Evolutionary conservation across 2,113 vertebrate species (phyloP), one percentile per base, ranked within the genome.

Genomic region (Rallus limicola): DNA sequence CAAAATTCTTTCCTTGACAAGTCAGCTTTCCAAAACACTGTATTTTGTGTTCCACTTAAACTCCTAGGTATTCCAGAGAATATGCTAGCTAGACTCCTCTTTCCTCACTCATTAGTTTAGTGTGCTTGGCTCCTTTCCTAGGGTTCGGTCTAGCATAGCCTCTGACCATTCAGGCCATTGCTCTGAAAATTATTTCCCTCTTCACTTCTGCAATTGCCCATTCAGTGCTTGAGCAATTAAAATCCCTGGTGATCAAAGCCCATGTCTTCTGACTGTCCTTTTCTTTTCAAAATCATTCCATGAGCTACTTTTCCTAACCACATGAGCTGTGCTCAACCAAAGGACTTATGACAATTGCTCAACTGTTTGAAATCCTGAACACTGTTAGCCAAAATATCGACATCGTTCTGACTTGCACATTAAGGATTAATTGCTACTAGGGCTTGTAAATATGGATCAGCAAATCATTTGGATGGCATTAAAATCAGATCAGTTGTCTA

Each of bases 191-290:
- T 80, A 79, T 92, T 97, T 96, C 63, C 95, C 93, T 96, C 88
- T 93, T 86, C 74, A 50, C 70, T 96, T 95, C 83, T 96, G 70
- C 95, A 93, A 72, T 80, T 95, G 95, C 95, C 95, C 83, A 85
- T 96, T 94, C 92, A 92, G 74, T 87, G 86, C 91, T 83, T 76
- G 91, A 94, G 95, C 91, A 96, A 96, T 96, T 96, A 96, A 94
- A 95, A 96, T 96, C 93, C 91, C 36, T 2, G 12, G 77, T 75
- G 91, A 94, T 95, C 96, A 96, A 96, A 96, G 88, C 67, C 70
- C 64, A 65, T 81, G 21, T 90, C 93, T 94, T 91, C 93, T 88
- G 72, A 96, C 86, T 94, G 88, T 90, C 96, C 74, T 50, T 92
- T 94, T 87, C 92, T 91, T 94, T 95, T 85, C 88, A 89, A 20